phyloP scores from a whole-genome alignment of 2,888 invertebrate genomes.

The Platypus cylindrus region DNA sequence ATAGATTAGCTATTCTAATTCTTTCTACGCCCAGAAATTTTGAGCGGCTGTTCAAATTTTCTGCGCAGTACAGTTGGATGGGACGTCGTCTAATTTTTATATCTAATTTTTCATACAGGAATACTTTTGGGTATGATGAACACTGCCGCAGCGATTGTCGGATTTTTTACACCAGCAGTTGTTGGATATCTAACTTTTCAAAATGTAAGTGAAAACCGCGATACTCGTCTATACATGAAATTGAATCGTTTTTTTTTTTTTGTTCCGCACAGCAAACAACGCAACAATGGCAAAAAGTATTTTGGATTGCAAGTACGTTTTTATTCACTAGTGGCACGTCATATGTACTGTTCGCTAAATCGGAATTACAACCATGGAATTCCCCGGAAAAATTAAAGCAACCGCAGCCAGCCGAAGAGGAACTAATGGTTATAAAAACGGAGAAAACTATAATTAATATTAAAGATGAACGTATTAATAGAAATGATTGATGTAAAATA shows the following conservation, averaged over 20 bases:
- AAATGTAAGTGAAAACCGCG: slow-evolving; percentile 54
- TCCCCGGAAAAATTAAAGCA: slow-evolving; percentile 21
- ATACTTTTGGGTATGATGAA: slow-evolving; percentile 50
- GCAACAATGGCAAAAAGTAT: slow-evolving; percentile 48
- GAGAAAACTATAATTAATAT: too few species aligned
- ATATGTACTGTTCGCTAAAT: slow-evolving; percentile 42
- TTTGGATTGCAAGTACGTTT: slow-evolving; percentile 41
- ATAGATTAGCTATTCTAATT: too few species aligned
- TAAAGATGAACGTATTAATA: too few species aligned
- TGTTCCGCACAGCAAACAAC: slow-evolving; percentile 42
- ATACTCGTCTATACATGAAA: too few species aligned
- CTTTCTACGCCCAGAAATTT: too few species aligned
- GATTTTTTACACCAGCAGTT: slow-evolving; percentile 48
- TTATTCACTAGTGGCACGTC: slow-evolving; percentile 39
- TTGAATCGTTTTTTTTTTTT: too few species aligned
- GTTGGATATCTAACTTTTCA: slow-evolving; percentile 49
- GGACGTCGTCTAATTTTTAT: too few species aligned
- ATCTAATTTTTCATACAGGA: too few species aligned
- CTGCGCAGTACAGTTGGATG: background rate
- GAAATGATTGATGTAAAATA: too few species aligned
- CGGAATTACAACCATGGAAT: slow-evolving; percentile 48
- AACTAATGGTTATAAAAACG: slow-evolving; percentile 14
- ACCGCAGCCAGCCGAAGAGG: slow-evolving; percentile 7
- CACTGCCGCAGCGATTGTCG: slow-evolving; percentile 43
- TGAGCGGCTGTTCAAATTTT: background rate